Evolutionary conservation across 2,888 invertebrate species (phyloP).

Genomic region (Meliscaeva auricollis): DNA sequence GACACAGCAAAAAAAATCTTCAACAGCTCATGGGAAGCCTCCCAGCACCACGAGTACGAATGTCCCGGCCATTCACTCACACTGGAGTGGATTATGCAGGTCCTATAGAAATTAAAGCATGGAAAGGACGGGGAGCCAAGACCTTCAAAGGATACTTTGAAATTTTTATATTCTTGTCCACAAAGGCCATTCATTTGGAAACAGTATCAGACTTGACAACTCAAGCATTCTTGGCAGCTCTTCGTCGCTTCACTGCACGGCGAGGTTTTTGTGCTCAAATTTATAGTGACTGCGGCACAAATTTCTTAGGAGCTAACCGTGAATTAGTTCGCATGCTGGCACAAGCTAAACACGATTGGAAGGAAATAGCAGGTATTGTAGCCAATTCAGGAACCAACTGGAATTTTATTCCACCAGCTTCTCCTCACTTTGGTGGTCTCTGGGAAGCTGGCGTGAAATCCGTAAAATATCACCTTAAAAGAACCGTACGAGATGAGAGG

Average conservation of each 20-base stretch:
- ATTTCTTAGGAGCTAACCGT: background rate
- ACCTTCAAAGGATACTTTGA: slow-evolving; percentile 27
- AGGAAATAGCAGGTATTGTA: background rate
- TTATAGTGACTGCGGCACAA: slow-evolving; percentile 22
- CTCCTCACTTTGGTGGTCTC: slow-evolving; percentile 79
- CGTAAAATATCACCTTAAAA: no score
- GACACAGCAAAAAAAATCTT: background rate
- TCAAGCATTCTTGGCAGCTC: slow-evolving; percentile 22
- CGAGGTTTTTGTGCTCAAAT: slow-evolving; percentile 21
- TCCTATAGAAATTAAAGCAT: slow-evolving; percentile 22
- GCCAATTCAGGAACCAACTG: slow-evolving; percentile 64
- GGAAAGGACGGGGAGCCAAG: slow-evolving; percentile 23
- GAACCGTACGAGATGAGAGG: background rate
- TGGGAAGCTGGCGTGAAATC: slow-evolving; percentile 79
- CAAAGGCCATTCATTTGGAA: slow-evolving; percentile 29
- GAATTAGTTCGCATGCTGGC: background rate
- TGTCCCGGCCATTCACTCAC: slow-evolving; percentile 7
- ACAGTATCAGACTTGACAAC: background rate
- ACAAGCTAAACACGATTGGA: slow-evolving; percentile 12
- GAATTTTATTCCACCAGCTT: slow-evolving; percentile 79
- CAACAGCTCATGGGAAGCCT: slow-evolving; percentile 22
- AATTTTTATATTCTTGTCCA: slow-evolving; percentile 23
- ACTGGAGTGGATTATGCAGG: slow-evolving; percentile 19
- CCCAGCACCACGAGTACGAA: slow-evolving; percentile 12
- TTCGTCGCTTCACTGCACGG: slow-evolving; percentile 14